Percentiles rank a stretch among this genome's conserved stretches.
phyloP scores from a whole-genome alignment of 2,888 invertebrate species.

The Nephrocerus scutellatus region DNA sequence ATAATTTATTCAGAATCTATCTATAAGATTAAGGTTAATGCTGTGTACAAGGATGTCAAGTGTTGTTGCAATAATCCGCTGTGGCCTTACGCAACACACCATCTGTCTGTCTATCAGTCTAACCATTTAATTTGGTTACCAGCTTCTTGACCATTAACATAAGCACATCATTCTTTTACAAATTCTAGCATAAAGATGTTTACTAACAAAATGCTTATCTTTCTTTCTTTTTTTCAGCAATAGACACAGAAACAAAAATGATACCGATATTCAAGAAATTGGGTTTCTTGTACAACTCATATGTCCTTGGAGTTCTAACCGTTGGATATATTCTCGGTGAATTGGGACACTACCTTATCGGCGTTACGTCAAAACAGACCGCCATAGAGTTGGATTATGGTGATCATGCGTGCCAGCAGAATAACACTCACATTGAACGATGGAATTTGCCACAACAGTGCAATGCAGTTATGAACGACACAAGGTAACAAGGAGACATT shows the following conservation, averaged over 20 bases:
- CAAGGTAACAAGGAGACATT: conserved; percentile 45
- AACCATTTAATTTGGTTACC: too few relatives aligned
- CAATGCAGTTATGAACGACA: conserved; percentile 52
- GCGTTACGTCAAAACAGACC: conserved; percentile 80
- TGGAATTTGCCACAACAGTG: conserved; percentile 53
- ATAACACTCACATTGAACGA: conserved; percentile 54
- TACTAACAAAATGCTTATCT: too few relatives aligned
- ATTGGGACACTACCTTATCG: conserved; percentile 80
- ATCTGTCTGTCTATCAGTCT: too few relatives aligned
- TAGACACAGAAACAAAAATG: conserved; percentile 32
- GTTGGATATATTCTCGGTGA: conserved; percentile 80
- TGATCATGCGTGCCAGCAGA: conserved; percentile 76
- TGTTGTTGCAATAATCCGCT: too few relatives aligned
- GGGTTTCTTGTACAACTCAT: conserved; percentile 65
- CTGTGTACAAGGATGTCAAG: too few relatives aligned
- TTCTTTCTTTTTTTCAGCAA: too few relatives aligned
- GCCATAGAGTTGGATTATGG: conserved; percentile 81
- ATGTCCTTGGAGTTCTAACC: conserved; percentile 72
- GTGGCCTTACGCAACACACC: too few relatives aligned
- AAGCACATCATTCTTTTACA: too few relatives aligned
- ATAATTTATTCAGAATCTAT: too few relatives aligned
- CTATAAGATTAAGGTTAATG: too few relatives aligned
- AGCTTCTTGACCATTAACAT: too few relatives aligned
- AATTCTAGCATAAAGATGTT: too few relatives aligned
- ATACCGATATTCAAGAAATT: conserved; percentile 50